Percentiles rank a stretch among this genome's conserved stretches.
Evolutionary conservation across 2,797 vertebrate species (phyloP).

Genomic region (Kryptopterus vitreolus): DNA sequence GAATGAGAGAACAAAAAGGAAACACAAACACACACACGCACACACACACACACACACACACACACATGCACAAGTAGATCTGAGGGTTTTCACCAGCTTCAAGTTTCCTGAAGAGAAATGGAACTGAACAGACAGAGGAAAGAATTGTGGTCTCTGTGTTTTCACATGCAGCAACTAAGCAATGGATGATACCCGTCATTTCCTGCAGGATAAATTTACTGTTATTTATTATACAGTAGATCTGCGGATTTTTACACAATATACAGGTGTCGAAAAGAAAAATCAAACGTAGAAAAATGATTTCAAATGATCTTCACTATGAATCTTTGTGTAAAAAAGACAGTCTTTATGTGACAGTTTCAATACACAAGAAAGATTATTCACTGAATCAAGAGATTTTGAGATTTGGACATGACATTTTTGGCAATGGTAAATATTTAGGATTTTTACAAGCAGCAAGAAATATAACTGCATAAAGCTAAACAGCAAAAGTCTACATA

Average conservation of each 20-base stretch:
- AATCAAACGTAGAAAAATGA: neutral
- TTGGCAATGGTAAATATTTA: neutral
- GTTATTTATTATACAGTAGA: constrained; percentile 17
- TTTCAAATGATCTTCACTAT: neutral
- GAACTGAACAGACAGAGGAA: constrained; percentile 69
- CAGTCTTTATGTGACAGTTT: neutral
- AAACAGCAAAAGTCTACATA: neutral
- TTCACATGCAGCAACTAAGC: constrained; percentile 37
- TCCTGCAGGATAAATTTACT: constrained; percentile 23
- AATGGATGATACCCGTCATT: constrained; percentile 31
- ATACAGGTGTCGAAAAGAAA: neutral
- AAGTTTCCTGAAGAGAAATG: constrained; percentile 75
- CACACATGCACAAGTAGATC: constrained; percentile 20
- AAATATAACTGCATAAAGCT: neutral
- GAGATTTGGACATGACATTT: neutral
- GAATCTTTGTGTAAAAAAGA: neutral
- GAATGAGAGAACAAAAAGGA: constrained; percentile 40
- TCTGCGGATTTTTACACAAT: neutral
- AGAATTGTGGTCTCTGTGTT: constrained; percentile 63
- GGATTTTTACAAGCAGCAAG: neutral
- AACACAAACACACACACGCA: constrained; percentile 31
- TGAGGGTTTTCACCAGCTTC: constrained; percentile 59
- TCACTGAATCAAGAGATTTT: neutral
- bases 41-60: constrained; percentile 17
- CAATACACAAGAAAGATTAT: neutral